Base-by-base conservation (phyloP, 2,113 vertebrate species). In the Hucho hucho region DNA sequence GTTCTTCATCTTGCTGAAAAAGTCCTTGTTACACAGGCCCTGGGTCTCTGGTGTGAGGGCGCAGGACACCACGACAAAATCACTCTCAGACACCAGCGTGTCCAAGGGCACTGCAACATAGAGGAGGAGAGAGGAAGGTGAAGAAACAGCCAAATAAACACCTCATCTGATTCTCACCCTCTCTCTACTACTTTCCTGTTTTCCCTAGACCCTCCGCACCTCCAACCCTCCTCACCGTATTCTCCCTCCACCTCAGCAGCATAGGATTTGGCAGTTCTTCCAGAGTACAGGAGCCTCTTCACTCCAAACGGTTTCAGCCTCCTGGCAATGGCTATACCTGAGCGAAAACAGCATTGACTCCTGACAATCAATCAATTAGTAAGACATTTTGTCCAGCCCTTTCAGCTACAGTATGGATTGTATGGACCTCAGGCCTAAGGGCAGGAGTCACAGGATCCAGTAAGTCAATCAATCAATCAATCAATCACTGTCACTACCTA, bases 251-350 rank as follows among this genome's bases (percentile, higher is more conserved):
- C 88, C 75, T 93, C 87, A 3, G 87, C 79, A 32, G 93, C 87
- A 1, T 91, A 9, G 0, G 89, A 73, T 75, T 92, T 94, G 29
- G 88, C 83, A 11, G 87, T 84, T 80, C 91, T 88, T 67, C 94
- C 94, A 9, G 91, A 88, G 75, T 95, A 95, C 20, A 95, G 83
- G 64, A 95, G 86, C 71, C 87, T 89, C 77, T 92, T 93, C 64
- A 95, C 92, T 64, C 94, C 94, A 43, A 95, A 95, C 0, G 94
- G 91, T 80, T 92, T 89, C 64, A 95, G 84, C 37, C 93, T 89
- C 43, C 65, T 82, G 61, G 92, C 91, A 26, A 95, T 93, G 59
- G 93, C 94, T 88, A 93, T 81, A 58, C 94, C 94, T 95, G 64
- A 69, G 83, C n/a, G 75, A 22, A 71, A 64, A 25, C 22, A 75